These are phyloP conservation scores for Aythya baeri DNA, from an alignment of 2,113 vertebrate species.

Conservation along the genomic window DNA sequence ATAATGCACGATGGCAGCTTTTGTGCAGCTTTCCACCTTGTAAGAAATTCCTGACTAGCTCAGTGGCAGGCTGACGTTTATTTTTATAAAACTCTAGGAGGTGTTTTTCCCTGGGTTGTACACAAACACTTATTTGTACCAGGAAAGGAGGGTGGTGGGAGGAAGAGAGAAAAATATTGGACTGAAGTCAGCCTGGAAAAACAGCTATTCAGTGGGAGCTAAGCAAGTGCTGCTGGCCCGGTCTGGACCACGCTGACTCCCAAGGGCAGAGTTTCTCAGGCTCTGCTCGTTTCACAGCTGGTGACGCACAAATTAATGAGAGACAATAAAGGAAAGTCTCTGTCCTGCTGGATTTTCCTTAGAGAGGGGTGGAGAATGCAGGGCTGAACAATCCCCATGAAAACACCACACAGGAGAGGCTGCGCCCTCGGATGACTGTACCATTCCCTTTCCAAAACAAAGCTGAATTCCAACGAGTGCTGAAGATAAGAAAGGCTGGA, in stretches of 20 bases:
- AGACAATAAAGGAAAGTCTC: not conserved
- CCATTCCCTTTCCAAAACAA: not conserved
- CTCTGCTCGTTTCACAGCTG: not conserved
- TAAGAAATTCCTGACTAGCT: not conserved
- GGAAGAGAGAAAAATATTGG: not conserved
- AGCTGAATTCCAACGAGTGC: not conserved
- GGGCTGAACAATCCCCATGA: not conserved
- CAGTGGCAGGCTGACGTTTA: not conserved
- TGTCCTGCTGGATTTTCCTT: not conserved
- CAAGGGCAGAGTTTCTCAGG: not conserved
- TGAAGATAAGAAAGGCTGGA: not conserved
- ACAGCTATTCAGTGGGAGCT: not conserved
- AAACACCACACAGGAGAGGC: accelerated
- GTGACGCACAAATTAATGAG: not conserved
- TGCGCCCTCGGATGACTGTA: not conserved
- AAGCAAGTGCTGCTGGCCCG: not conserved
- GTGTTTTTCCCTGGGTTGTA: slow-evolving; percentile 27
- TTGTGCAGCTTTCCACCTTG: not conserved
- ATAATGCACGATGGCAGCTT: not conserved
- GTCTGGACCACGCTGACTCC: not conserved
- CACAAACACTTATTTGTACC: not conserved
- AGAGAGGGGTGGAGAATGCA: not conserved
- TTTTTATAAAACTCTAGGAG: not conserved
- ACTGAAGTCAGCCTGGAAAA: not conserved
- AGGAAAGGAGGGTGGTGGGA: not conserved